phyloP scores from a whole-genome alignment of 2,113 vertebrate species.

The Vimba vimba region DNA sequence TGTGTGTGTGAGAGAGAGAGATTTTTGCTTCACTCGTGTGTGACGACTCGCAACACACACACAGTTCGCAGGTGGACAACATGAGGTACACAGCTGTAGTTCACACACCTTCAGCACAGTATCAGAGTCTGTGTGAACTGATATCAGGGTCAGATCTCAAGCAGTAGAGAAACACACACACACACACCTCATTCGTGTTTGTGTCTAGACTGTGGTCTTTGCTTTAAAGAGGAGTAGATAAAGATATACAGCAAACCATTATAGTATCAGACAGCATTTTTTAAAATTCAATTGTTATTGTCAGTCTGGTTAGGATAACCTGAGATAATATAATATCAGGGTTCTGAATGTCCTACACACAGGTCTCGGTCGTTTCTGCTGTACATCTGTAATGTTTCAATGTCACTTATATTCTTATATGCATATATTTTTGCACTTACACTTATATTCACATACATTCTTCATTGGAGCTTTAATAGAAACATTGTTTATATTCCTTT shows the following conservation, averaged over 20 bases:
- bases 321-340: not conserved
- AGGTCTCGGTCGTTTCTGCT: not conserved
- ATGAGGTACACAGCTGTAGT: not conserved
- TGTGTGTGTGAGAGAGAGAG: slow-evolving; percentile 49
- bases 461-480: not conserved
- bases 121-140: not conserved
- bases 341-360: not conserved
- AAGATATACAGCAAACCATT: not conserved
- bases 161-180: not conserved
- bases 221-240: not conserved
- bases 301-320: not conserved
- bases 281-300: not conserved
- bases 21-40: slow-evolving; percentile 57
- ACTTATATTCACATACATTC: not conserved
- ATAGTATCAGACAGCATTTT: not conserved
- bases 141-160: slow-evolving; percentile 14
- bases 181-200: not conserved
- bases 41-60: slow-evolving; percentile 49
- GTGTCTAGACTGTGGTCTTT: not conserved
- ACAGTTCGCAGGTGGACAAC: not conserved
- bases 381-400: not conserved
- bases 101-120: slow-evolving; percentile 19
- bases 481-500: not conserved
- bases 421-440: too few relatives aligned
- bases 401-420: too few relatives aligned